Evolutionary conservation across 2,797 vertebrate genomes (phyloP).

Genomic region (Adrianichthys oophorus): DNA sequence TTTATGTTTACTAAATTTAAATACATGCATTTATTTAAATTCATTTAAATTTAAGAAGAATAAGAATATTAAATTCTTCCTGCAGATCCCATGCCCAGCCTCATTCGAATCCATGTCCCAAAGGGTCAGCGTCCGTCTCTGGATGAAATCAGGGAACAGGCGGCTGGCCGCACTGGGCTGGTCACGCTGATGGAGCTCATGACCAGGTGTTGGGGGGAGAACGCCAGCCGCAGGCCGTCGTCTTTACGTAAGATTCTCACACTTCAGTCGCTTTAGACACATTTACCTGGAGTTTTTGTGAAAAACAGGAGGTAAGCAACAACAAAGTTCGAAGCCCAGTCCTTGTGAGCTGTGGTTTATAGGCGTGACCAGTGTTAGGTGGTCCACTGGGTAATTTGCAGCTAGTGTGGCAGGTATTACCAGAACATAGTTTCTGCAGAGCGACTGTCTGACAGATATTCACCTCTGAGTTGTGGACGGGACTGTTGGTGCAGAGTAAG

Average conservation of each 20-base stretch:
- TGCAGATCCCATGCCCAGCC: conserved; percentile 40
- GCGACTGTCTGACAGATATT: too few relatives aligned
- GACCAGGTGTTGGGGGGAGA: conserved; percentile 60
- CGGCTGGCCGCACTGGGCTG: conserved; percentile 40
- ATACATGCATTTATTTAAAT: neutral
- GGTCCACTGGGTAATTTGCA: too few relatives aligned
- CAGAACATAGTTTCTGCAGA: too few relatives aligned
- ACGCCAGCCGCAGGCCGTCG: conserved; percentile 36
- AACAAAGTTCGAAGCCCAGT: too few relatives aligned
- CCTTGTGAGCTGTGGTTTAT: too few relatives aligned
- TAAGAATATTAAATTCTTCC: neutral
- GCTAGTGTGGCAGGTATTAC: too few relatives aligned
- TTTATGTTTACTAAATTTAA: too few relatives aligned
- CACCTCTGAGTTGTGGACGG: too few relatives aligned
- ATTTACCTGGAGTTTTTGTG: neutral
- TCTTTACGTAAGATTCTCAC: conserved; percentile 51
- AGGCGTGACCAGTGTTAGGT: too few relatives aligned
- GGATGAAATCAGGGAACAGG: conserved; percentile 4
- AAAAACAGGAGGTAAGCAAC: neutral
- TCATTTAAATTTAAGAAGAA: neutral
- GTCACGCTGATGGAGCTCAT: conserved; percentile 55
- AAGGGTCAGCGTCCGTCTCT: conserved; percentile 71
- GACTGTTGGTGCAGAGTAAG: too few relatives aligned
- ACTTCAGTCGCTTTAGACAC: too few relatives aligned
- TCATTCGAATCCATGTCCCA: conserved; percentile 62